phyloP scores from a whole-genome alignment of 2,113 vertebrate genomes.

The Cephalopterus ornatus region DNA sequence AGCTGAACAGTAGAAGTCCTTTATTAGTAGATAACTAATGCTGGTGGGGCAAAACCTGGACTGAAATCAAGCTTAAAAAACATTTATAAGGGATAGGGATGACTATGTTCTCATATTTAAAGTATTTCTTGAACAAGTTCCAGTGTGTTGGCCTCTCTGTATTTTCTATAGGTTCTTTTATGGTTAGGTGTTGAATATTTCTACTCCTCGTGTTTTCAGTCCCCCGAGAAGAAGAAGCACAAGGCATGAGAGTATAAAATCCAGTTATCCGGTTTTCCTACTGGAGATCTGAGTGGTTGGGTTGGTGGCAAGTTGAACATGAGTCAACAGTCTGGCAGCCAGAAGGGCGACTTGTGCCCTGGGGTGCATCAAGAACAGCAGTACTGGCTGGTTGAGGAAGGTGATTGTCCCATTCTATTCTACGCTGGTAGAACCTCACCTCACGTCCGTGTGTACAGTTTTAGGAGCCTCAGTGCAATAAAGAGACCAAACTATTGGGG shows the following conservation, averaged over 20 bases:
- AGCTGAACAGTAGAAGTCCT: neutral
- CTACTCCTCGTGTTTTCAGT: neutral
- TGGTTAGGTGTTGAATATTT: neutral
- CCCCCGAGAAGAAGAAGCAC: neutral
- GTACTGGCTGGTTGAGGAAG: rapidly evolving
- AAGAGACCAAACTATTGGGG: neutral
- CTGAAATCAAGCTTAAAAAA: neutral
- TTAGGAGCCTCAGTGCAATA: neutral
- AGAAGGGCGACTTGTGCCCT: neutral
- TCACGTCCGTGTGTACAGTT: neutral
- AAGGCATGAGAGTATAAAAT: neutral
- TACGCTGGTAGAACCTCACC: too few species aligned
- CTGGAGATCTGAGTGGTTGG: neutral
- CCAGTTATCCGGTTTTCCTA: neutral
- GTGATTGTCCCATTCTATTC: neutral
- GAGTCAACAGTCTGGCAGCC: neutral
- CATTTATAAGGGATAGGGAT: neutral
- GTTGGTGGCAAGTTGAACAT: neutral
- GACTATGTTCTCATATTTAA: neutral
- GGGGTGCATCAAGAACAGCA: neutral
- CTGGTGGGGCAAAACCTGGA: neutral
- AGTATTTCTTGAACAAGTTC: neutral
- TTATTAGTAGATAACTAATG: neutral
- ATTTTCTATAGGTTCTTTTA: neutral
- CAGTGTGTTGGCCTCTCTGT: neutral